phyloP scores from a whole-genome alignment of 1,140 invertebrate genomes.

The Drosophila mayri region DNA sequence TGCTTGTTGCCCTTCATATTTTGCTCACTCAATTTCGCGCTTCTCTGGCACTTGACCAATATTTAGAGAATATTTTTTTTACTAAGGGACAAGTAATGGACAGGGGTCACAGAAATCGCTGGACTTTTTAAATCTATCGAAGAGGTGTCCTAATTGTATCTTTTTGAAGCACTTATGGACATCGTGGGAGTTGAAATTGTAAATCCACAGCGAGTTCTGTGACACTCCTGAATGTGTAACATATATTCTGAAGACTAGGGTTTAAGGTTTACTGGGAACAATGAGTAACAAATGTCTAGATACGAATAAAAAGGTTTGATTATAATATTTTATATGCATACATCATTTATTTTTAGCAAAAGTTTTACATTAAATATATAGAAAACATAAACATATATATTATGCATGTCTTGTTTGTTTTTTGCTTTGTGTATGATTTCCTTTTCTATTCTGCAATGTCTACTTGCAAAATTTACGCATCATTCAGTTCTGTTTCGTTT shows the following conservation, averaged over 20 bases:
- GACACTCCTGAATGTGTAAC: conserved; percentile 6
- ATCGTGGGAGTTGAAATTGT: neutral
- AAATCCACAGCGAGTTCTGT: conserved; percentile 2
- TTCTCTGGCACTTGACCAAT: conserved; percentile 2
- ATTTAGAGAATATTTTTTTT: conserved; percentile 16
- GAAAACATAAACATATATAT: conserved; percentile 67
- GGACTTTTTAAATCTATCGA: neutral
- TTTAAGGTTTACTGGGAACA: conserved; percentile 11
- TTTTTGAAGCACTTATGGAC: neutral
- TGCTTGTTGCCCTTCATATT: conserved; percentile 1
- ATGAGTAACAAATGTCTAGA: conserved; percentile 31
- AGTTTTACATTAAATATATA: conserved; percentile 60
- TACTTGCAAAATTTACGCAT: conserved; percentile 53
- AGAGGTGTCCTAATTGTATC: neutral
- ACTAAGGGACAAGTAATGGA: conserved; percentile 14
- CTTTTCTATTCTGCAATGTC: conserved; percentile 35
- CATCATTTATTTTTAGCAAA: conserved; percentile 67
- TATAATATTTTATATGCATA: conserved; percentile 63
- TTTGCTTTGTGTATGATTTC: conserved; percentile 32
- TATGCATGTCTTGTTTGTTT: conserved; percentile 48
- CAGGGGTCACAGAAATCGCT: neutral
- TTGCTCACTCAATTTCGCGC: conserved; percentile 8
- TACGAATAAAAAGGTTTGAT: conserved; percentile 37
- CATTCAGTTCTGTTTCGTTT: conserved; percentile 70
- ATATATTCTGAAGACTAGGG: conserved; percentile 10